Conservation (phyloP, 2,888 invertebrate genomes). For the Drosophila mimetica region DNA sequence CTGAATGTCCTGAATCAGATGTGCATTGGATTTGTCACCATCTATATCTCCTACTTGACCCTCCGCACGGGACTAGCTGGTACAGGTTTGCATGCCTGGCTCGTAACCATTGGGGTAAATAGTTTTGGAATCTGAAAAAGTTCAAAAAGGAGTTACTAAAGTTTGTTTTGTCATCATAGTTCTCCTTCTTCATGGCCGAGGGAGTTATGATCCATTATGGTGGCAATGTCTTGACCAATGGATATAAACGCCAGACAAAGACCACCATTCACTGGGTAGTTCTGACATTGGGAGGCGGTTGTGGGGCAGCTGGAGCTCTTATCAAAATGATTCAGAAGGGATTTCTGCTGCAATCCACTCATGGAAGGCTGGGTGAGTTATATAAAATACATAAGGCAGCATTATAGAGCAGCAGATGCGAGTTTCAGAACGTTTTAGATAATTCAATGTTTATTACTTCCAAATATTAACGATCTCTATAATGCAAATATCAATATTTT, state of each 20-base stretch:
- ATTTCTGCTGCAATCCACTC: conserved; percentile 68
- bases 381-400: neutral
- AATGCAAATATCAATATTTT: too few relatives aligned
- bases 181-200: conserved; percentile 82
- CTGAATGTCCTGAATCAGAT: conserved; percentile 81
- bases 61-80: conserved; percentile 66
- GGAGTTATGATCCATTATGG: conserved; percentile 82
- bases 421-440: too few relatives aligned
- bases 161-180: conserved; percentile 58
- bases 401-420: neutral
- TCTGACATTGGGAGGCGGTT: conserved; percentile 76
- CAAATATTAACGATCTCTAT: too few relatives aligned
- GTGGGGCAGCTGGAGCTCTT: conserved; percentile 78
- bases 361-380: conserved; percentile 78
- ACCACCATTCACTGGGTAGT: conserved; percentile 83
- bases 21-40: conserved; percentile 82
- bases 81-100: conserved; percentile 80
- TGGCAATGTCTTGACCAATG: conserved; percentile 74
- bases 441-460: too few relatives aligned
- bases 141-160: neutral
- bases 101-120: conserved; percentile 82
- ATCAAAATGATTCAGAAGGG: conserved; percentile 79
- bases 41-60: conserved; percentile 80
- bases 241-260: conserved; percentile 76
- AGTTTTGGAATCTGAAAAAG: neutral